Percentiles rank a stretch among this genome's conserved stretches.
phyloP scores from a whole-genome alignment of 1,140 invertebrate genomes.

The Mactra quadrangularis region DNA sequence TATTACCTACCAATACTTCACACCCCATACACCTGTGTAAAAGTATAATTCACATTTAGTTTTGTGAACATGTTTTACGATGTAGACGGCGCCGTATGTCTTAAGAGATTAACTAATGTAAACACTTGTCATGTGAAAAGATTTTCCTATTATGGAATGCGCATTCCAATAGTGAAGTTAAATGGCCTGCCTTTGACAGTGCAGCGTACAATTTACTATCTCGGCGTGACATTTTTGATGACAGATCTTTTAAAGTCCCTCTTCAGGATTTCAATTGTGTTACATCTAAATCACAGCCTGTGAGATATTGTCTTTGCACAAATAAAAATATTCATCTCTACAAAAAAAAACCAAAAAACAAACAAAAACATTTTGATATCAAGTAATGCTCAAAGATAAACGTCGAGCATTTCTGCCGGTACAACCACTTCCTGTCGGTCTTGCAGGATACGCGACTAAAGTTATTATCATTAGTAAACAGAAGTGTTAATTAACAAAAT shows the following conservation, averaged over 20 bases:
- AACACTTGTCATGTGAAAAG: slow-evolving; percentile 64
- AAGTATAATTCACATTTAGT: slow-evolving; percentile 79
- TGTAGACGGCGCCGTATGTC: slow-evolving; percentile 70
- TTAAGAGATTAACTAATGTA: slow-evolving; percentile 74
- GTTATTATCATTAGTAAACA: no score
- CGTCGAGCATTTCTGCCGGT: no score
- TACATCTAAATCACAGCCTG: no score
- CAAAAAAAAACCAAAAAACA: no score
- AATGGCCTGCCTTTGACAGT: slow-evolving; percentile 31
- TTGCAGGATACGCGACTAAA: no score
- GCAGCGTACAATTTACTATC: slow-evolving; percentile 16
- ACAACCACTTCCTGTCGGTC: no score
- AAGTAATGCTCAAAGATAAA: no score
- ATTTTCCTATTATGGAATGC: slow-evolving; percentile 42
- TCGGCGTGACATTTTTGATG: slow-evolving; percentile 2
- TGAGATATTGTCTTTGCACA: no score
- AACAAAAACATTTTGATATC: no score
- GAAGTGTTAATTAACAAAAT: no score
- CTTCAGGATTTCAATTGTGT: no score
- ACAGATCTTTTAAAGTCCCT: background rate
- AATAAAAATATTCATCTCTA: no score
- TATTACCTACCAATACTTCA: slow-evolving; percentile 75
- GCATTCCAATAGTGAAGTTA: slow-evolving; percentile 23
- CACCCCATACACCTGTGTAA: slow-evolving; percentile 80
- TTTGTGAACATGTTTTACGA: slow-evolving; percentile 71